Evolutionary conservation across 2,888 invertebrate genomes (phyloP).

Genomic region (Philaethria dido): DNA sequence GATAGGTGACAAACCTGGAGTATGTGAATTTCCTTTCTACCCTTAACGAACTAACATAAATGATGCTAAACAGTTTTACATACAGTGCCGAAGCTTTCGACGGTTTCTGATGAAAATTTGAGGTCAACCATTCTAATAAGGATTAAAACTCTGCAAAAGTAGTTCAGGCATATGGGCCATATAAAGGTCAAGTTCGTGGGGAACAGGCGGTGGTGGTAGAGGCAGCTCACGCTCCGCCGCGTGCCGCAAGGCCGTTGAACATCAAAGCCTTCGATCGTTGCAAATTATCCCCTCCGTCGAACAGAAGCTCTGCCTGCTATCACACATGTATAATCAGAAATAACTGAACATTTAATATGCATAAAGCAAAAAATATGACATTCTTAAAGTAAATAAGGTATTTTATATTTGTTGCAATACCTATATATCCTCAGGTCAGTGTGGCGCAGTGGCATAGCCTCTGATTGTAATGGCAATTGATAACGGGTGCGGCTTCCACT

Average conservation of each 20-base stretch:
- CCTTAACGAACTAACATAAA: too few species aligned
- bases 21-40: too few species aligned
- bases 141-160: slow-evolving; percentile 14
- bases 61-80: too few species aligned
- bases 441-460: too few species aligned
- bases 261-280: slow-evolving; percentile 68
- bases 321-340: slow-evolving; percentile 34
- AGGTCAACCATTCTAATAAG: background rate
- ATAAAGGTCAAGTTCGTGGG: slow-evolving; percentile 74
- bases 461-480: too few species aligned
- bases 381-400: too few species aligned
- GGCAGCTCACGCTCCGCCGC: slow-evolving; percentile 60
- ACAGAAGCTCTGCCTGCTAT: slow-evolving; percentile 55
- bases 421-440: too few species aligned
- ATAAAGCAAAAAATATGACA: background rate
- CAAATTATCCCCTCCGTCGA: slow-evolving; percentile 71
- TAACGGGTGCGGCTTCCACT: too few species aligned
- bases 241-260: slow-evolving; percentile 72
- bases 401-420: too few species aligned
- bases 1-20: too few species aligned
- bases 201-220: slow-evolving; percentile 44
- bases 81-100: too few species aligned
- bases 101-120: background rate
- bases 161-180: slow-evolving; percentile 40
- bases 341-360: slow-evolving; percentile 11